Percentiles rank a stretch among this genome's conserved stretches.
These are phyloP conservation scores for Drosophila athabasca DNA, from an alignment of 1,140 invertebrate genomes.

Conservation along the genomic window DNA sequence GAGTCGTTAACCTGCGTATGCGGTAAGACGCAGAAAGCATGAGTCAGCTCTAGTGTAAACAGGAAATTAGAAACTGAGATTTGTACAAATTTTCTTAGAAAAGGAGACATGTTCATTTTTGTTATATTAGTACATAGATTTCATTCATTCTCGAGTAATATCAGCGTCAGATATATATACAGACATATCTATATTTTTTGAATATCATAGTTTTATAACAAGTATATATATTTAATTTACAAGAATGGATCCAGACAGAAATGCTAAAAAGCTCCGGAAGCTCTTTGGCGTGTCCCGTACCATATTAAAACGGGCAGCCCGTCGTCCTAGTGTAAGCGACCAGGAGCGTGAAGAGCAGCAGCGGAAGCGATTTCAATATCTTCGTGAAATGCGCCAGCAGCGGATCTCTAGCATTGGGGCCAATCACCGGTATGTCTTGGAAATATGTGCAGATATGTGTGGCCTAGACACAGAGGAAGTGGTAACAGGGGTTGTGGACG, in stretches of 20 bases:
- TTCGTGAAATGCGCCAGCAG: conserved; percentile 61
- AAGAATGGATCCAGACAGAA: conserved; percentile 64
- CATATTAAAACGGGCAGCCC: conserved; percentile 58
- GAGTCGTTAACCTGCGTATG: too few relatives aligned
- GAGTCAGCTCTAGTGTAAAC: too few relatives aligned
- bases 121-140: too few relatives aligned
- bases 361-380: conserved; percentile 48
- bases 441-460: conserved; percentile 86
- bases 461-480: conserved; percentile 85
- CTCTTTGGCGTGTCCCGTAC: conserved; percentile 63
- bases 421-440: conserved; percentile 87
- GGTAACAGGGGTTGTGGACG: conserved; percentile 87
- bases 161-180: too few relatives aligned
- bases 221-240: neutral
- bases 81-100: too few relatives aligned
- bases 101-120: too few relatives aligned
- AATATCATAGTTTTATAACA: neutral
- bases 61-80: too few relatives aligned
- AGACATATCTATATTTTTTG: neutral
- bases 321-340: conserved; percentile 60
- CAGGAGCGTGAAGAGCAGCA: conserved; percentile 63
- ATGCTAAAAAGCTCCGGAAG: conserved; percentile 57
- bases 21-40: too few relatives aligned
- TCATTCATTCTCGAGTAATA: too few relatives aligned
- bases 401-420: conserved; percentile 70